A percentile compares a stretch with the other conserved stretches of the same genome.
phyloP scores from a whole-genome alignment of 2,888 invertebrate genomes.

The Drosophila antonietae region DNA sequence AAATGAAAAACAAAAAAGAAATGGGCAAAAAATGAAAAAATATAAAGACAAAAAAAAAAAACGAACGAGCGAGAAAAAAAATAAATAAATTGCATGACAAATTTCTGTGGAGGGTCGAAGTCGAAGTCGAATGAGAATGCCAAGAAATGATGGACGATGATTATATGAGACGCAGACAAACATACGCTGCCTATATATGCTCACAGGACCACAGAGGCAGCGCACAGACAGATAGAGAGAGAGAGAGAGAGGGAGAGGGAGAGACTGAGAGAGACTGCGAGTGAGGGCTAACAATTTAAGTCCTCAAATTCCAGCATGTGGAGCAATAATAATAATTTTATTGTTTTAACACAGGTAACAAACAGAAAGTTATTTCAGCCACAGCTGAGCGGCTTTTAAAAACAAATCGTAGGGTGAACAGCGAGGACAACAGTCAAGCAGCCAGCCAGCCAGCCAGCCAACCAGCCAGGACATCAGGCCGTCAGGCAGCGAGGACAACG shows the following conservation, averaged over 20 bases:
- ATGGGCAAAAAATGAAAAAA: background rate
- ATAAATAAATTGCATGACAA: conserved; percentile 73
- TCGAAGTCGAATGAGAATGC: conserved; percentile 42
- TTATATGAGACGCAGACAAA: conserved; percentile 53
- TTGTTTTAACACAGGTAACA: conserved; percentile 82
- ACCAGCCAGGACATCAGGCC: conserved; percentile 2
- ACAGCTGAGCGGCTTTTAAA: conserved; percentile 80
- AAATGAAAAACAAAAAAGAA: conserved; percentile 1
- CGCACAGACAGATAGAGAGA: background rate
- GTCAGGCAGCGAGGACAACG: conserved; percentile 20
- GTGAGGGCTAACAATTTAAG: conserved; percentile 68
- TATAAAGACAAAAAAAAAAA: conserved; percentile 3
- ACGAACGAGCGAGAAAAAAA: background rate
- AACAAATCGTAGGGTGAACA: conserved; percentile 74
- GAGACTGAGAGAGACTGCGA: background rate
- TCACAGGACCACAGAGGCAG: conserved; percentile 27
- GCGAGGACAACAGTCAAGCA: conserved; percentile 23
- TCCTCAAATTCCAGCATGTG: conserved; percentile 81
- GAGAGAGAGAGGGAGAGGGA: rapidly evolving
- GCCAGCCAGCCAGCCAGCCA: background rate
- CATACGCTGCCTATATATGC: conserved; percentile 12
- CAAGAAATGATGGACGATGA: conserved; percentile 74
- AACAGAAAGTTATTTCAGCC: conserved; percentile 80
- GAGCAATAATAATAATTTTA: conserved; percentile 83
- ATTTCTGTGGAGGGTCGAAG: conserved; percentile 59